Conservation (phyloP, 2,113 vertebrate genomes). For the Thomomys bottae region DNA sequence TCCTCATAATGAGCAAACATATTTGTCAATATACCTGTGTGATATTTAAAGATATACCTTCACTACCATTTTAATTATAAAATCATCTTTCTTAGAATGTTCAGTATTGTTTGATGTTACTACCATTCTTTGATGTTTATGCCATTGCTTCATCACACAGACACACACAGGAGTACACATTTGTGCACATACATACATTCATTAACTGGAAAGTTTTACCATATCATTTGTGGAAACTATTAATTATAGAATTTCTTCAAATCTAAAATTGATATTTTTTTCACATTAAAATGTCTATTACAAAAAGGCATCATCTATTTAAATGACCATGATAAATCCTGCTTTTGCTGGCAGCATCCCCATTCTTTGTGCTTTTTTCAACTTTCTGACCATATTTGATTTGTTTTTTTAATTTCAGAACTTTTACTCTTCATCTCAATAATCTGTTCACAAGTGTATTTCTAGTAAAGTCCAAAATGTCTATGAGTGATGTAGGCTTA, state of each 20-base stretch:
- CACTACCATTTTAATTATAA: background rate
- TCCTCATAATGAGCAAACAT: background rate
- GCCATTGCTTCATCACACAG: too few species aligned
- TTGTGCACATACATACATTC: background rate
- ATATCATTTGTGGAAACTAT: background rate
- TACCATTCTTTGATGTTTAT: too few species aligned
- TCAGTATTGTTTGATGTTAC: background rate
- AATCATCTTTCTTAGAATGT: background rate
- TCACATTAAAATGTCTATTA: background rate
- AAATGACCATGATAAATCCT: background rate
- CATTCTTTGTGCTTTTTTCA: background rate
- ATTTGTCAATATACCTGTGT: background rate
- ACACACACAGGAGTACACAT: too few species aligned
- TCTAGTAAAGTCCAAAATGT: background rate
- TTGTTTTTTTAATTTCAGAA: background rate
- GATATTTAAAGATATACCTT: background rate
- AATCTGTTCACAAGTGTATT: background rate
- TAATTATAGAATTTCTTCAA: background rate
- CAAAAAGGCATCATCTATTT: background rate
- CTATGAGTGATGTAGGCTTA: background rate
- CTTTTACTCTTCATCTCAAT: background rate
- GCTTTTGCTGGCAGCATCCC: rapidly evolving
- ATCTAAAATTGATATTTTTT: background rate
- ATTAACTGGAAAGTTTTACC: background rate
- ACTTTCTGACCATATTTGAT: background rate